Conservation (phyloP, 2,797 vertebrate species). For the Simalia tracyae region DNA sequence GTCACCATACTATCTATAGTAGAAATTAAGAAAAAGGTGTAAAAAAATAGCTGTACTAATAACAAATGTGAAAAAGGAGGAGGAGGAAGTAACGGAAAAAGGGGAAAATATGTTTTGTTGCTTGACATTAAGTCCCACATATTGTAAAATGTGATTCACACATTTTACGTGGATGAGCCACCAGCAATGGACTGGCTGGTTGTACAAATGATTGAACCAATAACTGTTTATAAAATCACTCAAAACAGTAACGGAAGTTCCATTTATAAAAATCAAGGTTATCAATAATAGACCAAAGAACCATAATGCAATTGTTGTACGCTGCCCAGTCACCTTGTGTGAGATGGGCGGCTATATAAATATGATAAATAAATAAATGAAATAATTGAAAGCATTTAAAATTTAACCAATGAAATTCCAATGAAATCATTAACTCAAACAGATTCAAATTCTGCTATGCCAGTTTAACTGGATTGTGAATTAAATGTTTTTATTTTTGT, state of each 20-base stretch:
- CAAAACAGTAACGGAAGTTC: not conserved
- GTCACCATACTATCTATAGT: slow-evolving; percentile 87
- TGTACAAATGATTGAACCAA: not conserved
- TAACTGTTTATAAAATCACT: not conserved
- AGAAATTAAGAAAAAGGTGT: slow-evolving; percentile 46
- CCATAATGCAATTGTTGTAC: not conserved
- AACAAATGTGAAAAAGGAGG: not conserved
- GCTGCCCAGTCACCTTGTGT: too few species aligned
- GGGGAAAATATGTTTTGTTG: fast-evolving
- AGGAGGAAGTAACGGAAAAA: not conserved
- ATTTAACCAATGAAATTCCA: not conserved
- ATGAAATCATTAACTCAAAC: not conserved
- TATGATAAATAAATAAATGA: too few species aligned
- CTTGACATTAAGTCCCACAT: not conserved
- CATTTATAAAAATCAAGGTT: not conserved
- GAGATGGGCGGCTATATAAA: too few species aligned
- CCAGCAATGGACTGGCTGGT: not conserved
- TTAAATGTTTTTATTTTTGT: not conserved
- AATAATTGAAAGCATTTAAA: not conserved
- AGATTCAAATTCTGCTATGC: not conserved
- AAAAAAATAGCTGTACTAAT: not conserved
- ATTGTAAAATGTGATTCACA: not conserved
- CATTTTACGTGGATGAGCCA: not conserved
- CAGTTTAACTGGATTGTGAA: not conserved
- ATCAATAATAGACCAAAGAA: not conserved